Conservation (phyloP, 1,140 invertebrate species). For the Asobara japonica region DNA sequence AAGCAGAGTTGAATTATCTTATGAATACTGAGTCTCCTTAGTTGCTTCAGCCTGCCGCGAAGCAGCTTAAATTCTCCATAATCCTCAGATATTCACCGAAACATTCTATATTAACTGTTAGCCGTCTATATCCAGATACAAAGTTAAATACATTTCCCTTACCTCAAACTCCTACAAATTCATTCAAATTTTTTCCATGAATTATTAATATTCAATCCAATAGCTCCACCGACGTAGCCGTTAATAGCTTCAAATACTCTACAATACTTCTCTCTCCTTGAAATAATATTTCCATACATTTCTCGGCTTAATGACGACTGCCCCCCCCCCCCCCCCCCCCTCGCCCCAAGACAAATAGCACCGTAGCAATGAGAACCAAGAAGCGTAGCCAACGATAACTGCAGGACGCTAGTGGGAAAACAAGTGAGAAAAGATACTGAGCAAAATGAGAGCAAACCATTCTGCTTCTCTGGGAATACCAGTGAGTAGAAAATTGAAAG, state of each 20-base stretch:
- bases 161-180: background rate
- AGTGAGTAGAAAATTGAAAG: constrained; percentile 59
- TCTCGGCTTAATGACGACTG: background rate
- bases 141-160: background rate
- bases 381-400: constrained; percentile 28
- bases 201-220: background rate
- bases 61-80: background rate
- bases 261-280: background rate
- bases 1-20: background rate
- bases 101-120: background rate
- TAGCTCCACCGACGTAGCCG: too few species aligned
- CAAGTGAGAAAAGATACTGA: background rate
- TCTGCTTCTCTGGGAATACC: constrained; percentile 4
- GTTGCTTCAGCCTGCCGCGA: background rate
- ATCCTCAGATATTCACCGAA: background rate
- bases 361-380: background rate
- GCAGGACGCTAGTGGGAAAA: background rate
- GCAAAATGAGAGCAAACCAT: constrained; percentile 4
- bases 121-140: background rate
- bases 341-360: constrained; percentile 7
- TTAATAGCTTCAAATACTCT: too few species aligned
- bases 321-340: background rate
- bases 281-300: background rate
- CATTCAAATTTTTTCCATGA: background rate
- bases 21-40: background rate